Evolutionary conservation across 2,113 vertebrate species (phyloP), one percentile per base, ranked within the genome.

Genomic region (Aldabrachelys gigantea): DNA sequence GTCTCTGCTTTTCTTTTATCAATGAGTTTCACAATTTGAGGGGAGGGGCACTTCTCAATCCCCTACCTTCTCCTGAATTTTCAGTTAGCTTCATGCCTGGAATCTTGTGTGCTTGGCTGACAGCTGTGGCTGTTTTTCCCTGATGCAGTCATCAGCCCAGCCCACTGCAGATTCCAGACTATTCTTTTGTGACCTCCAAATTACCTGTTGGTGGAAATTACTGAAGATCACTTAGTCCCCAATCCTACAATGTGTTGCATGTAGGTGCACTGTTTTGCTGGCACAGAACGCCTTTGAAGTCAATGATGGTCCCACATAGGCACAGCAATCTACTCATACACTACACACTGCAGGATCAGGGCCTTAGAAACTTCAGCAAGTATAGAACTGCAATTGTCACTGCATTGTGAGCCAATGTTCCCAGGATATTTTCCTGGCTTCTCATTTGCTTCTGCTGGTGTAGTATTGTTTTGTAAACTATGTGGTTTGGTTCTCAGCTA

Each of bases 111-210:
- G 44, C 25, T 79, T 79, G 44, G 76, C 10, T 47, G 25, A 29
- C 76, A 79, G 50, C 52, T 53, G 9, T 69, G 72, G 1, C 11
- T 65, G 14, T 35, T 5, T 83, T 17, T 62, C n/a, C 35, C 35
- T 31, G 8, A 52, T 50, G 25, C 2, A 57, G 57, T n/a, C 1
- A 2, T 81, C 59, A 85, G 3, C 4, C n/a, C 54, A 83, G 14
- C 17, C 85, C 8, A 81, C 35, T 75, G 2, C 41, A 78, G 53
- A 22, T 21, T 54, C 53, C 53, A 54, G 21, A 81, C 24, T 35
- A 53, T 83, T 93, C 35, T 82, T 89, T 83, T 62, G 35, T 75
- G 17, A 79, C 79, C 25, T 65, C 47, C 87, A 44, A 79, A 85
- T 41, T 53, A 1, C 31, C 10, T 49, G 4, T 52, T 4, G 38